Conservation (phyloP, 2,888 invertebrate genomes). For the Tenodera sinensis region DNA sequence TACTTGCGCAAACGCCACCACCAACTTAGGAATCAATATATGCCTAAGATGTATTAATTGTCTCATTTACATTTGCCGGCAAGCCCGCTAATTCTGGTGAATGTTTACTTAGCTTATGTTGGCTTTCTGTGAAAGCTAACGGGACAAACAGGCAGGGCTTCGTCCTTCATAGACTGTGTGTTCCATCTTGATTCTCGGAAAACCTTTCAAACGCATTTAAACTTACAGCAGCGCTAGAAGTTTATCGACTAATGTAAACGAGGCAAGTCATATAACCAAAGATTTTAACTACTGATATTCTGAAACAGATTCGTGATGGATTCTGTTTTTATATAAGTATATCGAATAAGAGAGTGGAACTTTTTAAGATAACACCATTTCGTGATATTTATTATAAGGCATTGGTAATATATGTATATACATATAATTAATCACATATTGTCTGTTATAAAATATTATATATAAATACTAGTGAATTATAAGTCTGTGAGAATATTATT, state of each 20-base stretch:
- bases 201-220: no score
- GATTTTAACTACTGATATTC: not conserved
- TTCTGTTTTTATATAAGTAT: not conserved
- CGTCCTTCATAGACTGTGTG: no score
- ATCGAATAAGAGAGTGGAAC: constrained; percentile 14
- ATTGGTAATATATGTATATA: not conserved
- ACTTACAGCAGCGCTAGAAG: no score
- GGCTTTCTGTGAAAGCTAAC: no score
- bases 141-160: no score
- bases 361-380: constrained; percentile 24
- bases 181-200: no score
- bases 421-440: not conserved
- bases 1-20: not conserved
- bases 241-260: no score
- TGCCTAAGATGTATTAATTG: not conserved
- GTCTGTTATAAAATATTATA: not conserved
- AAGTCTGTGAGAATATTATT: not conserved
- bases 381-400: constrained; percentile 15
- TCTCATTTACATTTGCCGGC: no score
- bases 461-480: not conserved
- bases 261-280: not conserved
- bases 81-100: no score
- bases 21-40: not conserved
- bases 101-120: no score
- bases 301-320: not conserved